Base-by-base conservation (phyloP, 1,140 invertebrate genomes). In the Tetragonula clypearis region DNA sequence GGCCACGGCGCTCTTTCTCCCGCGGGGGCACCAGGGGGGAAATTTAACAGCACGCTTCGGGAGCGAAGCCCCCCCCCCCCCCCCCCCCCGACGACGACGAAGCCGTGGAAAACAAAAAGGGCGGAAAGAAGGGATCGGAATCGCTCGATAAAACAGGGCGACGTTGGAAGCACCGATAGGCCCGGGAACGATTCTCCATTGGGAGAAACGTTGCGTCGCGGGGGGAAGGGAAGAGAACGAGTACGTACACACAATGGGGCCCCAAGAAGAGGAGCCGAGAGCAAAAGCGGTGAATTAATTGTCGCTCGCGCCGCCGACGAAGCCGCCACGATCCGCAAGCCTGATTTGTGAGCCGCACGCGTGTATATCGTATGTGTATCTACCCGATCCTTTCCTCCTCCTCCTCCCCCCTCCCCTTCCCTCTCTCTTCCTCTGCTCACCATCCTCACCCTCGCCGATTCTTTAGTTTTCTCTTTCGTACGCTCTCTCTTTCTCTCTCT, bases 231-330 rank as follows among this genome's bases (percentile, higher is more conserved):
- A 41, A 14, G 49, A 14, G 49, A 68, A 66, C 84, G 79, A 90
- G 74, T 90, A 90, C 78, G 88, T 90, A 89, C 74, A 88, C 86
- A 93, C 92, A 93, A 93, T 93, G 90, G 92, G 85, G 80, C 82
- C 79, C 41, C 56, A 30, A 86, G 58, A 76, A 80, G 90, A 86
- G 85, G 41, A 82, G 71, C 79, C 66, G 79, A 92, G 92, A 92
- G 92, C 91, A 93, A 93, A 93, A 93, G 91, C 93, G 93, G 93
- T 93, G 93, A 93, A 94, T 94, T 93, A 94, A 94, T 93, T 93
- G 93, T 93, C 93, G 93, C 92, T 93, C 92, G 93, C 93, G 91
- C 92, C 91, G 92, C 92, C 92, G 89, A 87, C 90, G 92, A 90
- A 90, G 89, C 89, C 90, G 86, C 90, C 82, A 86, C 91, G 92